phyloP scores from a whole-genome alignment of 2,888 invertebrate species.

The Hydroisotoma schaefferi region DNA sequence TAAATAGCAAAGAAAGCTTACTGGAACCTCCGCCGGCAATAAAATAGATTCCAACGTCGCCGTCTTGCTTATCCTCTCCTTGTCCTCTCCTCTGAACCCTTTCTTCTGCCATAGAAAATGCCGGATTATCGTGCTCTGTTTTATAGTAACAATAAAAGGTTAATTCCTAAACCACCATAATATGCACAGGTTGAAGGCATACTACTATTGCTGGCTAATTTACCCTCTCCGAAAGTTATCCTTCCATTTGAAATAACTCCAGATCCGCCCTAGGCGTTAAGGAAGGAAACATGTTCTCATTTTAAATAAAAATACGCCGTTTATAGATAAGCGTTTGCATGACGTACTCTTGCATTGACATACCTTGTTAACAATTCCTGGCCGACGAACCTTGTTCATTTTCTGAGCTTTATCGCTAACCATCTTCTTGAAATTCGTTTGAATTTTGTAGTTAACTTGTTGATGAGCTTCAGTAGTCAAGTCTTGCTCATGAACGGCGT shows the following conservation, averaged over 20 bases:
- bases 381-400: slow-evolving; percentile 66
- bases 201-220: no score
- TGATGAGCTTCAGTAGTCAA: slow-evolving; percentile 65
- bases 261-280: no score
- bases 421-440: slow-evolving; percentile 82
- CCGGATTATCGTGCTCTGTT: slow-evolving; percentile 47
- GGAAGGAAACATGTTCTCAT: no score
- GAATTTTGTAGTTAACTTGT: slow-evolving; percentile 78
- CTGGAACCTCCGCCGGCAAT: slow-evolving; percentile 78
- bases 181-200: no score
- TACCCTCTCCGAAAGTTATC: slow-evolving; percentile 34
- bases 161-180: no score
- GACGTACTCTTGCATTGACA: no score
- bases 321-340: no score
- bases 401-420: slow-evolving; percentile 78
- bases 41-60: slow-evolving; percentile 79
- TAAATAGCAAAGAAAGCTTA: no score
- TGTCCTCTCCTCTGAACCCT: slow-evolving; percentile 32
- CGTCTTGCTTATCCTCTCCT: slow-evolving; percentile 50
- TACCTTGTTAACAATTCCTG: slow-evolving; percentile 31
- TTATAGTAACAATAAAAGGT: slow-evolving; percentile 7
- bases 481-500: slow-evolving; percentile 84
- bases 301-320: no score
- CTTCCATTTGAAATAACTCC: slow-evolving; percentile 24
- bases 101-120: slow-evolving; percentile 47